phyloP scores from a whole-genome alignment of 1,140 invertebrate species.

The Vanessa atalanta region DNA sequence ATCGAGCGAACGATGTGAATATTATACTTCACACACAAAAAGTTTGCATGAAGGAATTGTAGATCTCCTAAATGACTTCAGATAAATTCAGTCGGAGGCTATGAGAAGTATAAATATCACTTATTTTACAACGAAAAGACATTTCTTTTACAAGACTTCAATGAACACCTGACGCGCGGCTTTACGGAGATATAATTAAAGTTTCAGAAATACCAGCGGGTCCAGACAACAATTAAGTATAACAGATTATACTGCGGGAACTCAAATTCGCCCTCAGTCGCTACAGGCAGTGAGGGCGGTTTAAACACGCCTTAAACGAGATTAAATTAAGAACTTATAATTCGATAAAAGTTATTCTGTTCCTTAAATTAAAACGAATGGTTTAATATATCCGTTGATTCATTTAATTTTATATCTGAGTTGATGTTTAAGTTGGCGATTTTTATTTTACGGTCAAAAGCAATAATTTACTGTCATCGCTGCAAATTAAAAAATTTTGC shows the following conservation, averaged over 20 bases:
- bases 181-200: conserved; percentile 66
- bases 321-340: conserved; percentile 1
- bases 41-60: too few species aligned
- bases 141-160: conserved; percentile 1
- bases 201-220: conserved; percentile 48
- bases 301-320: neutral
- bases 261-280: conserved; percentile 1
- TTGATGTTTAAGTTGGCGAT: too few species aligned
- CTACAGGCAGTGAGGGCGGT: conserved; percentile 9
- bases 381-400: neutral
- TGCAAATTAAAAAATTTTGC: too few species aligned
- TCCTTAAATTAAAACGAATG: neutral
- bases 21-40: too few species aligned
- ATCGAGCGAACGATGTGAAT: too few species aligned
- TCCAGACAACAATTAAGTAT: conserved; percentile 46
- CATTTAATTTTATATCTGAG: too few species aligned
- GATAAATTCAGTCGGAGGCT: too few species aligned
- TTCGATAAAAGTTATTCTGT: neutral
- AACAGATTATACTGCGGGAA: conserved; percentile 44
- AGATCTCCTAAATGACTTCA: too few species aligned
- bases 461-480: too few species aligned
- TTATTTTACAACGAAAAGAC: conserved; percentile 2
- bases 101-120: neutral
- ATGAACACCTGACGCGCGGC: conserved; percentile 40
- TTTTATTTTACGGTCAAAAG: too few species aligned